Percentiles rank a stretch among this genome's conserved stretches.
Evolutionary conservation across 2,797 vertebrate genomes (phyloP).

Genomic region (Diglossa cyanea): DNA sequence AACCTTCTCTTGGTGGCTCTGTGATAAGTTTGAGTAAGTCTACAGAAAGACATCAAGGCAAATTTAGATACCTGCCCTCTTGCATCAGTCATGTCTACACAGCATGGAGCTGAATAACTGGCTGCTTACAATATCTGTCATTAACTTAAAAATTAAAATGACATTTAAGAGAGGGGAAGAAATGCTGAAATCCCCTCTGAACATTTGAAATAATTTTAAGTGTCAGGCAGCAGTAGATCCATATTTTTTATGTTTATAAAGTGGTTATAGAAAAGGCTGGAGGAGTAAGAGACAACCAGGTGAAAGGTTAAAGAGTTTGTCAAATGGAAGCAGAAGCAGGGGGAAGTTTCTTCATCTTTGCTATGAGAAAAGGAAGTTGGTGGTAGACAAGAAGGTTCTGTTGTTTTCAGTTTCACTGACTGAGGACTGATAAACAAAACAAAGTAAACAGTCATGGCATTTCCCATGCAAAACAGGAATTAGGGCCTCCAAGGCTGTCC

Average conservation of each 20-base stretch:
- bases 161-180: neutral
- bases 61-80: neutral
- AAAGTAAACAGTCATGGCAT: neutral
- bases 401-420: neutral
- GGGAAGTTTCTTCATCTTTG: slow-evolving; percentile 12
- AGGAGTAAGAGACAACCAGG: neutral
- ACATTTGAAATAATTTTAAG: neutral
- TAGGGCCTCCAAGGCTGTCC: neutral
- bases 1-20: neutral
- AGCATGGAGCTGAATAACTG: neutral
- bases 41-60: neutral
- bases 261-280: neutral
- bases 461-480: neutral
- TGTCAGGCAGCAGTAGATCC: neutral
- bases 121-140: neutral
- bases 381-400: neutral
- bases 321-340: neutral
- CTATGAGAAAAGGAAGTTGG: neutral
- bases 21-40: neutral
- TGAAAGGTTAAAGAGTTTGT: neutral
- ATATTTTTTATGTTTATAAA: neutral
- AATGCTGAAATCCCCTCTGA: neutral
- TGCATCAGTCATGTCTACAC: neutral
- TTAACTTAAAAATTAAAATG: neutral
- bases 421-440: slow-evolving; percentile 16